phyloP scores from a whole-genome alignment of 2,888 invertebrate species.

The Drosophila histrio region DNA sequence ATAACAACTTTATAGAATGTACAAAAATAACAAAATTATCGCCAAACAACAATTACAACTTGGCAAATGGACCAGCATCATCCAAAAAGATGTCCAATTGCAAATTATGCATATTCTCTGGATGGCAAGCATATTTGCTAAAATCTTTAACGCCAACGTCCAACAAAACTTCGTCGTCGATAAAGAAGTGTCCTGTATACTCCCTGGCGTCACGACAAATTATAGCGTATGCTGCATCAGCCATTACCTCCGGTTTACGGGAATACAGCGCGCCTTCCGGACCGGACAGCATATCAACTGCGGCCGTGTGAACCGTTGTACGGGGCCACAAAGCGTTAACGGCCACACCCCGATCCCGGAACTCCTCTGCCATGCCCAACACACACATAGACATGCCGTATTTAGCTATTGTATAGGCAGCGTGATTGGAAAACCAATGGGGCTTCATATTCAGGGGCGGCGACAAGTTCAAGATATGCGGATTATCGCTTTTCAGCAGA shows the following conservation, averaged over 20 bases:
- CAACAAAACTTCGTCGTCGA: constrained; percentile 94
- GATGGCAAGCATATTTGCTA: constrained; percentile 92
- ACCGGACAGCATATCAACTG: constrained; percentile 93
- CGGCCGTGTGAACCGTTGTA: constrained; percentile 96
- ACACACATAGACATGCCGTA: constrained; percentile 99
- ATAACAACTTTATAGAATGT: background rate
- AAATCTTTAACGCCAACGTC: constrained; percentile 93
- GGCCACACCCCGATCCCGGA: constrained; percentile 91
- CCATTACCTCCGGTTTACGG: constrained; percentile 83
- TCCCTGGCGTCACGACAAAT: constrained; percentile 88
- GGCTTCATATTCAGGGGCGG: constrained; percentile 96
- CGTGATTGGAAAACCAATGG: constrained; percentile 94
- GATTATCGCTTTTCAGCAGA: constrained; percentile 92
- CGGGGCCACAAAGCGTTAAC: constrained; percentile 99
- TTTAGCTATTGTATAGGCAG: constrained; percentile 99
- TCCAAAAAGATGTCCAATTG: constrained; percentile 94
- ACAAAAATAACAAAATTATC: background rate
- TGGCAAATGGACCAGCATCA: constrained; percentile 80
- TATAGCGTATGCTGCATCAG: constrained; percentile 82
- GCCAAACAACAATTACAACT: constrained; percentile 47
- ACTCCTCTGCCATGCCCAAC: constrained; percentile 98
- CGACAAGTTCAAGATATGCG: constrained; percentile 97
- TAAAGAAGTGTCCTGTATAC: constrained; percentile 94
- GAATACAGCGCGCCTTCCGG: constrained; percentile 64
- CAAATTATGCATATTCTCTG: constrained; percentile 88